These are phyloP conservation scores for Anticlea derivata DNA, from an alignment of 2,888 invertebrate genomes.

Conservation along the genomic window DNA sequence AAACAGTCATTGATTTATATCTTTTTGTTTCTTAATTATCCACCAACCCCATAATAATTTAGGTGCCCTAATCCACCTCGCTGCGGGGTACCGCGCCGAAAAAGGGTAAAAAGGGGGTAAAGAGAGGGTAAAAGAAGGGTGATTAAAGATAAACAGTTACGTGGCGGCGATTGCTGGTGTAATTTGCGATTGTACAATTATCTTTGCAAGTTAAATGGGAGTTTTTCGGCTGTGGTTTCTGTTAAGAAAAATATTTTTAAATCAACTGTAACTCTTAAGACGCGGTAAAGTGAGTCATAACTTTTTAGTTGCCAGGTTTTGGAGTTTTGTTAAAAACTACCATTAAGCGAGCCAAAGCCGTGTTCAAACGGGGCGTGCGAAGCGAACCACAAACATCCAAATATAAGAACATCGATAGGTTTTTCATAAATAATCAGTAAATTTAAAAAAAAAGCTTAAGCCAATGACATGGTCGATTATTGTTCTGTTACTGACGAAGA, in stretches of 20 bases:
- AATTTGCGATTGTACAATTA: constrained; percentile 78
- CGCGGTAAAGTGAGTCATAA: too few relatives aligned
- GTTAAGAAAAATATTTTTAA: constrained; percentile 1
- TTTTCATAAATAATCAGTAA: too few relatives aligned
- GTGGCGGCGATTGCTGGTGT: constrained; percentile 53
- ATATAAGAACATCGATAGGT: too few relatives aligned
- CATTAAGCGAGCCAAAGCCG: too few relatives aligned
- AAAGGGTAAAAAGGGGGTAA: constrained; percentile 67
- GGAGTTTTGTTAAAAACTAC: too few relatives aligned
- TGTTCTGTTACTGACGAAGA: too few relatives aligned
- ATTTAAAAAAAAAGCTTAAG: too few relatives aligned
- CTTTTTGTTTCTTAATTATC: constrained; percentile 46
- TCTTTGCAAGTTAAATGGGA: constrained; percentile 64
- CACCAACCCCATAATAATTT: constrained; percentile 59
- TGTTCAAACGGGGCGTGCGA: too few relatives aligned
- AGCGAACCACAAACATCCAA: too few relatives aligned
- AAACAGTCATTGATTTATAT: constrained; percentile 42
- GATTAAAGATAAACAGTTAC: constrained; percentile 81
- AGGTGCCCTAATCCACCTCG: constrained; percentile 66
- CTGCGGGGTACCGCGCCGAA: constrained; percentile 50
- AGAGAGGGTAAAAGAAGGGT: constrained; percentile 73
- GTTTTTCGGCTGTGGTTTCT: constrained; percentile 44
- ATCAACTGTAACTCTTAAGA: neutral
- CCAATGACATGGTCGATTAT: too few relatives aligned
- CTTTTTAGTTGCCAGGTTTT: too few relatives aligned